Percentiles rank a stretch among this genome's conserved stretches.
Evolutionary conservation across 2,888 invertebrate genomes (phyloP).

Genomic region (Thyatira batis): DNA sequence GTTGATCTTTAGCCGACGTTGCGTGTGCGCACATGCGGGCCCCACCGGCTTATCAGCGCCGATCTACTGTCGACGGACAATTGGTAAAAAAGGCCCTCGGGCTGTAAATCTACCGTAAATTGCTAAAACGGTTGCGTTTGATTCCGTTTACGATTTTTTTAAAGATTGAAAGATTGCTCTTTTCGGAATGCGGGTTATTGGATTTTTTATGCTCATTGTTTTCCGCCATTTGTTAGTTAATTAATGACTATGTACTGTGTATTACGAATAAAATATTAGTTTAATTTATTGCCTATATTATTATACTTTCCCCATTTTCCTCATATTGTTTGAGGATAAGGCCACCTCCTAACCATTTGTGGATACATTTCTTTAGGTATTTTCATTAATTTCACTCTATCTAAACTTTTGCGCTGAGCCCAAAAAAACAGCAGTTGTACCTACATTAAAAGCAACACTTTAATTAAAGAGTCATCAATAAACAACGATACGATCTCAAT

Average conservation of each 20-base stretch:
- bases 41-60: conserved; percentile 59
- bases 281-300: too few species aligned
- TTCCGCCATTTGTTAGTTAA: conserved; percentile 32
- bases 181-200: conserved; percentile 69
- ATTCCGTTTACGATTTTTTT: conserved; percentile 72
- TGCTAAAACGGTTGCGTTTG: conserved; percentile 72
- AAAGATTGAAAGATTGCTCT: conserved; percentile 66
- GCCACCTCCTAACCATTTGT: too few species aligned
- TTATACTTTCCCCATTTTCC: too few species aligned
- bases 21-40: conserved; percentile 79
- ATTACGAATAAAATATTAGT: conserved; percentile 11
- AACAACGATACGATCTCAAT: conserved; percentile 42
- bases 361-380: too few species aligned
- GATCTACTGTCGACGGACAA: conserved; percentile 68
- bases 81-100: conserved; percentile 74
- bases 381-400: too few species aligned
- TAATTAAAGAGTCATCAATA: conserved; percentile 60
- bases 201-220: conserved; percentile 56
- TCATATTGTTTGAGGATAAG: too few species aligned
- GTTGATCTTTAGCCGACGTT: conserved; percentile 51
- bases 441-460: conserved; percentile 28
- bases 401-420: background rate
- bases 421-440: conserved; percentile 1
- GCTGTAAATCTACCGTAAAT: conserved; percentile 73
- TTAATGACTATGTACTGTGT: conserved; percentile 27